A percentile compares a stretch with the other conserved stretches of the same genome.
Evolutionary conservation across 1,140 invertebrate species (phyloP).

Genomic region (Venustaconcha ellipsiformis): DNA sequence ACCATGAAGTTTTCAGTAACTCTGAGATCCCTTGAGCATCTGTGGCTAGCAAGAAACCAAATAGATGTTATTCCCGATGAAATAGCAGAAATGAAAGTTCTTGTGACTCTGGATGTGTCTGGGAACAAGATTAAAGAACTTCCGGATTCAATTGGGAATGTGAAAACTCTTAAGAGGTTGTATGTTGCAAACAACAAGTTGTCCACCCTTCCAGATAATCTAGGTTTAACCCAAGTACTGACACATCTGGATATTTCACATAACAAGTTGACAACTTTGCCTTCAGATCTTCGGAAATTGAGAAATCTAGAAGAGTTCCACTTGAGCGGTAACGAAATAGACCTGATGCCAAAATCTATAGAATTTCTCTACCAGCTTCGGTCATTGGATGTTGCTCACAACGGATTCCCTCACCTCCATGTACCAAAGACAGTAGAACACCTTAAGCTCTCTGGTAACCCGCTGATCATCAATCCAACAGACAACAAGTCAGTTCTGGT

Average conservation of each 20-base stretch:
- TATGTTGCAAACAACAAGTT: constrained; percentile 58
- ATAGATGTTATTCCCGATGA: constrained; percentile 60
- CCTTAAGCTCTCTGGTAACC: constrained; percentile 61
- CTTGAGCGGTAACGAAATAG: constrained; percentile 59
- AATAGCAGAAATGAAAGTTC: constrained; percentile 56
- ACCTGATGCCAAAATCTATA: constrained; percentile 57
- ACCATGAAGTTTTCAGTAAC: constrained; percentile 60
- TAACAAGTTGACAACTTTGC: constrained; percentile 53
- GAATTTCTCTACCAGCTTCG: constrained; percentile 56
- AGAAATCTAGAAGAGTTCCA: constrained; percentile 60
- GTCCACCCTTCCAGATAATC: constrained; percentile 43
- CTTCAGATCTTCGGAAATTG: constrained; percentile 56
- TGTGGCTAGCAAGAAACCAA: constrained; percentile 56
- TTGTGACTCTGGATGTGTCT: constrained; percentile 57
- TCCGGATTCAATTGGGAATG: constrained; percentile 57
- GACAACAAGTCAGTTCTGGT: constrained; percentile 54
- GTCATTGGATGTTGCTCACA: constrained; percentile 53
- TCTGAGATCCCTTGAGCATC: constrained; percentile 46
- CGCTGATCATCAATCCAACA: constrained; percentile 50
- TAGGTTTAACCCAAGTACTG: constrained; percentile 57
- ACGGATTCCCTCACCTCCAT: constrained; percentile 57
- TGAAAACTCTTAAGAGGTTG: constrained; percentile 58
- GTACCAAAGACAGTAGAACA: constrained; percentile 58
- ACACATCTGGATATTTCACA: constrained; percentile 57
- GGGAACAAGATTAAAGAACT: constrained; percentile 59